phyloP scores from a whole-genome alignment of 2,113 vertebrate species.

The Phoenicopterus ruber region DNA sequence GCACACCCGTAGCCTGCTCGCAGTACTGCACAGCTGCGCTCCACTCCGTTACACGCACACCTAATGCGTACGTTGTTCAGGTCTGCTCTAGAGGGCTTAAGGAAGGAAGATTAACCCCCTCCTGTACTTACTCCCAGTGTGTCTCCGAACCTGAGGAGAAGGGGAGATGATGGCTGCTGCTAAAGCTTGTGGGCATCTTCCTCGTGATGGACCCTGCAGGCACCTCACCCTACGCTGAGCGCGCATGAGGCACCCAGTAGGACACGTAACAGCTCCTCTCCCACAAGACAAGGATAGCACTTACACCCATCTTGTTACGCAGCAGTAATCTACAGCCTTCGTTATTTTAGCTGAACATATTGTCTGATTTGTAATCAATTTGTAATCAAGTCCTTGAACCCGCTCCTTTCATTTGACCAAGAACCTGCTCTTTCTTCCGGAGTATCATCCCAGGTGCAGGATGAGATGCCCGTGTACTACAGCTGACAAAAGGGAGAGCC shows the following conservation, averaged over 20 bases:
- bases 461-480: no score
- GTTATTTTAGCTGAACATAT: not conserved
- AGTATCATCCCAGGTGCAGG: not conserved
- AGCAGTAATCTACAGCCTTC: not conserved
- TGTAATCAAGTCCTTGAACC: no score
- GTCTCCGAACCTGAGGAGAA: not conserved
- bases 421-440: not conserved
- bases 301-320: not conserved
- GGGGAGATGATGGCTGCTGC: not conserved
- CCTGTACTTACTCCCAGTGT: not conserved
- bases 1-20: not conserved
- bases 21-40: not conserved
- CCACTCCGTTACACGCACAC: not conserved
- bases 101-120: not conserved
- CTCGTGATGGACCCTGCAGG: accelerated
- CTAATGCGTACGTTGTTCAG: accelerated
- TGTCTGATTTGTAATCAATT: no score
- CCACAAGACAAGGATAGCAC: accelerated
- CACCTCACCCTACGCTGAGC: no score
- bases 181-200: not conserved
- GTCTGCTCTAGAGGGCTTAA: not conserved
- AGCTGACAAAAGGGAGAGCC: not conserved
- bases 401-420: not conserved
- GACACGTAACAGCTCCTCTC: not conserved
- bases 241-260: not conserved